Percentiles rank a stretch among this genome's conserved stretches.
Conservation (phyloP, 2,888 invertebrate genomes). For the Amblyjoppa proteus region DNA sequence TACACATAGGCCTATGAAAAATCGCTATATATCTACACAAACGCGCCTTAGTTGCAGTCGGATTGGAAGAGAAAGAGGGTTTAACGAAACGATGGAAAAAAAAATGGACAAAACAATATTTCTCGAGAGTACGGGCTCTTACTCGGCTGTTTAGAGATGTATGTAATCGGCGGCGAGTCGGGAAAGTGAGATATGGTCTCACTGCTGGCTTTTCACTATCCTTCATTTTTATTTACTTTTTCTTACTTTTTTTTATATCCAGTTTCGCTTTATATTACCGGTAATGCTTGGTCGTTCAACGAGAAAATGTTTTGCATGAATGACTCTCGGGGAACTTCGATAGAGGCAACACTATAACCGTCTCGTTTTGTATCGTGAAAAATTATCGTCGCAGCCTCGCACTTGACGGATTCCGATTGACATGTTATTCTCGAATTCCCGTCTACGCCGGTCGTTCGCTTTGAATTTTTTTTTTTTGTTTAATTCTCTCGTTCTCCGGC, state of each 20-base stretch:
- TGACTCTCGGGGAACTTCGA: conserved; percentile 60
- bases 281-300: conserved; percentile 19
- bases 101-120: conserved; percentile 54
- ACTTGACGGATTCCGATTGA: conserved; percentile 48
- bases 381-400: conserved; percentile 45
- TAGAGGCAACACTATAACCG: conserved; percentile 40
- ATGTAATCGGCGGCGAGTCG: conserved; percentile 54
- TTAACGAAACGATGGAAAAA: conserved; percentile 31
- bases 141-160: conserved; percentile 30
- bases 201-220: conserved; percentile 45
- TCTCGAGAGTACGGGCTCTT: conserved; percentile 36
- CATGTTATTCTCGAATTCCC: conserved; percentile 25
- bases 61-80: conserved; percentile 41
- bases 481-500: conserved; percentile 5
- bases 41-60: conserved; percentile 51
- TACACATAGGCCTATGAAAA: conserved; percentile 11
- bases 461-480: conserved; percentile 13
- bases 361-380: conserved; percentile 19
- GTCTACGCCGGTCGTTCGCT: conserved; percentile 45
- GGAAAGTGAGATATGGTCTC: conserved; percentile 64
- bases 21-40: conserved; percentile 14
- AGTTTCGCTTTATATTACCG: conserved; percentile 10
- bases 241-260: not conserved
- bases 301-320: conserved; percentile 68
- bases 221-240: conserved; percentile 17